These are phyloP conservation scores for Procavia capensis DNA, from an alignment of 2,113 vertebrate species.

Conservation along the genomic window DNA sequence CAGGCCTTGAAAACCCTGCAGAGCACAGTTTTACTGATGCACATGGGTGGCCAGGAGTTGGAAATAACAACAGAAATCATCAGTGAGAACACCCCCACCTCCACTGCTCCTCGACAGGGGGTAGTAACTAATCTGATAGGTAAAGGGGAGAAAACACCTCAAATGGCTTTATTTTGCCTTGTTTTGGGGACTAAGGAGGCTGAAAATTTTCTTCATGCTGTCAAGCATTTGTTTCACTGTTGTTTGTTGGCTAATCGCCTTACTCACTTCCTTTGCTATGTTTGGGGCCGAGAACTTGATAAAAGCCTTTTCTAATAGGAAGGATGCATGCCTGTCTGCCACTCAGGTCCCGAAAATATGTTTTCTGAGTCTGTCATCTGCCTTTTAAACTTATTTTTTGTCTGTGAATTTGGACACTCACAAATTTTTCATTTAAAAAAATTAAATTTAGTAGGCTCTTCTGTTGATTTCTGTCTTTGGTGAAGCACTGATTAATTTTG, in stretches of 20 bases:
- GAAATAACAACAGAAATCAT: not conserved
- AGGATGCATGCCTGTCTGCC: not conserved
- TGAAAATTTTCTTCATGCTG: not conserved
- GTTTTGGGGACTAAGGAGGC: not conserved
- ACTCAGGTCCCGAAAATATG: not conserved
- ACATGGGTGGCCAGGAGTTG: not conserved
- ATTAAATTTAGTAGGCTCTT: not conserved
- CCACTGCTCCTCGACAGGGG: not conserved
- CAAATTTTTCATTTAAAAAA: not conserved
- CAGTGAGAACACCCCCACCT: not conserved
- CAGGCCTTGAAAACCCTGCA: no score
- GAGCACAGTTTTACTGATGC: no score
- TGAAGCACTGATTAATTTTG: not conserved
- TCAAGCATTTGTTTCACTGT: not conserved
- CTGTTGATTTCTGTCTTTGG: not conserved
- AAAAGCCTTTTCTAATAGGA: not conserved
- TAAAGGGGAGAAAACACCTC: not conserved
- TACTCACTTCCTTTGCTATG: not conserved
- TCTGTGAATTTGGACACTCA: not conserved
- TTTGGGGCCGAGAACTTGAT: not conserved
- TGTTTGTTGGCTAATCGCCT: not conserved
- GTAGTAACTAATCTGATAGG: not conserved
- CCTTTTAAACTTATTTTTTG: not conserved
- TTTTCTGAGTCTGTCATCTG: conserved; percentile 9
- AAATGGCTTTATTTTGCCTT: not conserved